Conservation (phyloP, 2,888 invertebrate genomes). For the Luperina nickerlii region DNA sequence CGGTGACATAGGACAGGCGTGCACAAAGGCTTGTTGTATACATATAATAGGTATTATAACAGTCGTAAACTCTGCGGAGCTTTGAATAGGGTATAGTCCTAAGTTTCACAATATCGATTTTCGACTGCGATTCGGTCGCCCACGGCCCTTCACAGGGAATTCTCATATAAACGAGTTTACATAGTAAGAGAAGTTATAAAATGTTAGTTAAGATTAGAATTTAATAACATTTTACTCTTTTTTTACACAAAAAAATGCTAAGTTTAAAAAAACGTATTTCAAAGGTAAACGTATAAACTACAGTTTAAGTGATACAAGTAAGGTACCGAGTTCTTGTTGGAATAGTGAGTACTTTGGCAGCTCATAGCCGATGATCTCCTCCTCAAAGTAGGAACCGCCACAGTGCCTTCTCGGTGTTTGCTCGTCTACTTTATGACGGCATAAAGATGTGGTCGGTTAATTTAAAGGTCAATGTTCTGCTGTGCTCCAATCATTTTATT, state of each 20-base stretch:
- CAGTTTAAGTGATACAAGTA: slow-evolving; percentile 1
- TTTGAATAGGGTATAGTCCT: slow-evolving; percentile 71
- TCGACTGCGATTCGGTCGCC: slow-evolving; percentile 49
- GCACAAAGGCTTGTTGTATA: slow-evolving; percentile 62
- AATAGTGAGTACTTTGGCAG: slow-evolving; percentile 17
- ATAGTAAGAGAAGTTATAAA: slow-evolving; percentile 25
- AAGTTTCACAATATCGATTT: slow-evolving; percentile 76
- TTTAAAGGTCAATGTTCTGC: slow-evolving; percentile 69
- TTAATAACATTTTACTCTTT: not conserved
- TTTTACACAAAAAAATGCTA: not conserved
- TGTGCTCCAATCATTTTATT: slow-evolving; percentile 65
- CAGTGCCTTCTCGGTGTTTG: slow-evolving; percentile 48
- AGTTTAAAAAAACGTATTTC: not conserved
- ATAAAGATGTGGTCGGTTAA: slow-evolving; percentile 73
- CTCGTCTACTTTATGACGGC: slow-evolving; percentile 69
- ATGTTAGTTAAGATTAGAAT: not conserved
- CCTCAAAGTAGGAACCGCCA: slow-evolving; percentile 17
- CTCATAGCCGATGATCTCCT: slow-evolving; percentile 21
- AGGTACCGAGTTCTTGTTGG: not conserved
- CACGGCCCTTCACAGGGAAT: slow-evolving; percentile 14
- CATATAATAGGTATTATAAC: slow-evolving; percentile 64
- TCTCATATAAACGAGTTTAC: slow-evolving; percentile 22
- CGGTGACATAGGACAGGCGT: slow-evolving; percentile 57
- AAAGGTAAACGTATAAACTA: not conserved
- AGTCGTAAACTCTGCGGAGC: slow-evolving; percentile 66